These are phyloP conservation scores for Heliconius ethilla DNA, from an alignment of 2,888 invertebrate genomes.

Conservation along the genomic window DNA sequence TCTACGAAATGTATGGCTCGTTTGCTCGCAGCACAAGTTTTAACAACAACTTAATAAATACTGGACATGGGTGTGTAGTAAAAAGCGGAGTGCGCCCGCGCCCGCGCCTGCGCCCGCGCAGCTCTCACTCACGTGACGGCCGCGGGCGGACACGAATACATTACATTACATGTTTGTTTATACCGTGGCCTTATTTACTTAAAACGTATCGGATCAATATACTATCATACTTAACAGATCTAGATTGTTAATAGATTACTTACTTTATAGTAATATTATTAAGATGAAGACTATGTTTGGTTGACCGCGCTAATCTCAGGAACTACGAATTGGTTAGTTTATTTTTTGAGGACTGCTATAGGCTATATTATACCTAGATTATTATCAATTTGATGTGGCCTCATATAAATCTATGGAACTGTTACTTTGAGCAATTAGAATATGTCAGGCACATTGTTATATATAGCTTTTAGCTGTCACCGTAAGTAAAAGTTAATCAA, in stretches of 20 bases:
- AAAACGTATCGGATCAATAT: neutral
- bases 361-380: neutral
- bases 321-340: no score
- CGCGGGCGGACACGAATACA: neutral
- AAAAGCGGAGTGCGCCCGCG: slow-evolving; percentile 13
- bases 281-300: no score
- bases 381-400: neutral
- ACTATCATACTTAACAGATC: neutral
- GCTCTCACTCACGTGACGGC: slow-evolving; percentile 35
- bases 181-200: slow-evolving; percentile 11
- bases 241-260: neutral
- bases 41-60: slow-evolving; percentile 5
- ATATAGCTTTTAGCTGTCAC: no score
- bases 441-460: no score
- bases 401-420: no score
- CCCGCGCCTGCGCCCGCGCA: neutral
- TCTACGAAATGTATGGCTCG: neutral
- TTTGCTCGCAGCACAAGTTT: neutral
- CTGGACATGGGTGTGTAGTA: slow-evolving; percentile 4
- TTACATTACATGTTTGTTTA: slow-evolving; percentile 9
- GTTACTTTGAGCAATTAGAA: no score
- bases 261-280: no score
- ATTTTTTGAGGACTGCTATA: no score
- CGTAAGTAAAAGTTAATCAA: no score
- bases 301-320: no score